Evolutionary conservation across 2,888 invertebrate species (phyloP).

Genomic region (Clivina fossor): DNA sequence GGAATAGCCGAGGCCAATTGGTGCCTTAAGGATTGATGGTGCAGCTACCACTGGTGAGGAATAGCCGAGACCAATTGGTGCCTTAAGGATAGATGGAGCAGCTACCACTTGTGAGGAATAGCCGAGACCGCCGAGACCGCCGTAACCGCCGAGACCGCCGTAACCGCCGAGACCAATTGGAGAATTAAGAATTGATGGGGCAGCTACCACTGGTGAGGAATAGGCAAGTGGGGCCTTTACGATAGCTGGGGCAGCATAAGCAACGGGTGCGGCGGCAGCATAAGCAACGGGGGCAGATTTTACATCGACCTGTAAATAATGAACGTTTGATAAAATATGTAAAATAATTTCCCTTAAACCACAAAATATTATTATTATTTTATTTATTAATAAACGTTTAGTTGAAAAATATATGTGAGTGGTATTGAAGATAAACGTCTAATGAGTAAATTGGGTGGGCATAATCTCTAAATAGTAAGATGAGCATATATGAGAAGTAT

Average conservation of each 20-base stretch:
- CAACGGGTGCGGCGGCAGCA: slow-evolving; percentile 47
- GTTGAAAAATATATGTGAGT: too few species aligned
- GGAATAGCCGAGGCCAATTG: slow-evolving; percentile 33
- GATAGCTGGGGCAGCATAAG: slow-evolving; percentile 49
- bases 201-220: slow-evolving; percentile 42
- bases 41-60: slow-evolving; percentile 12
- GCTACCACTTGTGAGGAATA: slow-evolving; percentile 18
- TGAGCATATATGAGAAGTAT: too few species aligned
- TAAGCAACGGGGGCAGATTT: slow-evolving; percentile 45
- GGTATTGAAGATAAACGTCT: too few species aligned
- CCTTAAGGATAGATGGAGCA: slow-evolving; percentile 42
- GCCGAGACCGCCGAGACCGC: slow-evolving; percentile 40
- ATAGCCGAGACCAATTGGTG: slow-evolving; percentile 34
- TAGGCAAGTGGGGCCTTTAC: slow-evolving; percentile 45
- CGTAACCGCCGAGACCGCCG: slow-evolving; percentile 45
- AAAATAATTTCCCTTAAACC: background rate
- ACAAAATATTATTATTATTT: background rate
- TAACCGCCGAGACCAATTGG: too few species aligned
- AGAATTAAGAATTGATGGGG: too few species aligned
- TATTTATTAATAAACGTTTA: background rate
- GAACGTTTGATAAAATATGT: background rate
- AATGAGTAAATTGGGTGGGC: too few species aligned
- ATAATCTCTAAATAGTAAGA: too few species aligned
- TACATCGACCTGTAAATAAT: slow-evolving; percentile 11
- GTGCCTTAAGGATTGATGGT: slow-evolving; percentile 41